Evolutionary conservation across 2,113 vertebrate species (phyloP).

Genomic region (Gavia stellata): DNA sequence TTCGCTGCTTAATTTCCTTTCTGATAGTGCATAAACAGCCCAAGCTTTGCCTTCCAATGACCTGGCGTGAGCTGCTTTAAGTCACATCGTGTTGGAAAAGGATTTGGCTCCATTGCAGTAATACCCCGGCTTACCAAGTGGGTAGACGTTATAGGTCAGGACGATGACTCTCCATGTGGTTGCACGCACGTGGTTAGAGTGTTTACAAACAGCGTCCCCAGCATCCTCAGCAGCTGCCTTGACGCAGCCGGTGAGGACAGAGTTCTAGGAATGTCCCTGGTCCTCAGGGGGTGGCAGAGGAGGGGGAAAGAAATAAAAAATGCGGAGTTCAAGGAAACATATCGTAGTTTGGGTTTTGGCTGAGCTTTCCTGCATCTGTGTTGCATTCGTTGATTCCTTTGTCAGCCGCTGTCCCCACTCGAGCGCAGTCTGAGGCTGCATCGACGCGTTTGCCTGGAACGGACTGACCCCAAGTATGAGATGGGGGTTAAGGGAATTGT

Average conservation of each 20-base stretch:
- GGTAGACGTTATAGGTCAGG: constrained; percentile 28
- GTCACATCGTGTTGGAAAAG: background rate
- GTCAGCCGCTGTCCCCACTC: fast-evolving
- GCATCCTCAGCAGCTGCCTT: constrained; percentile 41
- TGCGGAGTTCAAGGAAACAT: background rate
- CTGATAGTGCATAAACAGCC: background rate
- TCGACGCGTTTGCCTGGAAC: background rate
- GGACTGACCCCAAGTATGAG: background rate
- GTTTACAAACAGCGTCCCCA: constrained; percentile 57
- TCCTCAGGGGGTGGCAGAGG: fast-evolving
- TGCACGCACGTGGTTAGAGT: constrained; percentile 18
- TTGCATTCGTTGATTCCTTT: background rate
- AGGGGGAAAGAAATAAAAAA: background rate
- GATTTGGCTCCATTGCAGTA: background rate
- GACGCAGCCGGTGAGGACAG: background rate
- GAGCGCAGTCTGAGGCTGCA: background rate
- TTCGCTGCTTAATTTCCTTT: background rate
- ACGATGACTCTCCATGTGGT: constrained; percentile 35
- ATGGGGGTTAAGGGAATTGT: background rate
- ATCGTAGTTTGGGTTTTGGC: constrained; percentile 5
- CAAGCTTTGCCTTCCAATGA: background rate
- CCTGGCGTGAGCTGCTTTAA: background rate
- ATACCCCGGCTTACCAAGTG: background rate
- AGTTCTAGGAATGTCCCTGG: constrained; percentile 13
- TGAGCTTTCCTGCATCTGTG: background rate